Evolutionary conservation across 2,113 vertebrate genomes (phyloP).

Genomic region (Tautogolabrus adspersus): DNA sequence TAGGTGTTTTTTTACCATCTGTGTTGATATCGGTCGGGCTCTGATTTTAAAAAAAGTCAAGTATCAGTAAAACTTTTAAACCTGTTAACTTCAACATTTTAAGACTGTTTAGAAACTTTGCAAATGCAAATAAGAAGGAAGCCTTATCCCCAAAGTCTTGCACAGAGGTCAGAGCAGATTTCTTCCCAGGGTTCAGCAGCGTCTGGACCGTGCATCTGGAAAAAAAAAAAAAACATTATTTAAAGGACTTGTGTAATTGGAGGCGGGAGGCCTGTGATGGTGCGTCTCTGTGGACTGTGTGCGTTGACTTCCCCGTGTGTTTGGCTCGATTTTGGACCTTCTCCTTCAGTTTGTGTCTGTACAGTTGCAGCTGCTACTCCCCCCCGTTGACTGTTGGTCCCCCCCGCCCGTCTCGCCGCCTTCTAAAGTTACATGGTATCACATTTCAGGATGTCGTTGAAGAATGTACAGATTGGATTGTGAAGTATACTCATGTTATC

Average conservation of each 20-base stretch:
- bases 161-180: constrained; percentile 58
- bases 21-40: background rate
- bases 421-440: constrained; percentile 26
- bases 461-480: constrained; percentile 39
- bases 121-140: constrained; percentile 64
- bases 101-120: constrained; percentile 42
- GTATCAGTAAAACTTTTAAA: background rate
- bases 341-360: constrained; percentile 63
- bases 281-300: constrained; percentile 47
- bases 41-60: background rate
- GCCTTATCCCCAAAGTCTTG: constrained; percentile 69
- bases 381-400: background rate
- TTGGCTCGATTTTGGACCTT: constrained; percentile 61
- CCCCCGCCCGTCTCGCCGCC: constrained; percentile 1
- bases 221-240: constrained; percentile 37
- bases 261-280: constrained; percentile 27
- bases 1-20: no score
- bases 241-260: constrained; percentile 30
- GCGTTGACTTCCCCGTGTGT: constrained; percentile 39
- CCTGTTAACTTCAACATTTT: constrained; percentile 21
- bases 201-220: constrained; percentile 45
- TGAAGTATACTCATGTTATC: constrained; percentile 4
- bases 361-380: constrained; percentile 58
- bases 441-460: constrained; percentile 36
- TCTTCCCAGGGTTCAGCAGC: constrained; percentile 31